Evolutionary conservation across 1,140 invertebrate species (phyloP).

Genomic region (Papilio polytes): DNA sequence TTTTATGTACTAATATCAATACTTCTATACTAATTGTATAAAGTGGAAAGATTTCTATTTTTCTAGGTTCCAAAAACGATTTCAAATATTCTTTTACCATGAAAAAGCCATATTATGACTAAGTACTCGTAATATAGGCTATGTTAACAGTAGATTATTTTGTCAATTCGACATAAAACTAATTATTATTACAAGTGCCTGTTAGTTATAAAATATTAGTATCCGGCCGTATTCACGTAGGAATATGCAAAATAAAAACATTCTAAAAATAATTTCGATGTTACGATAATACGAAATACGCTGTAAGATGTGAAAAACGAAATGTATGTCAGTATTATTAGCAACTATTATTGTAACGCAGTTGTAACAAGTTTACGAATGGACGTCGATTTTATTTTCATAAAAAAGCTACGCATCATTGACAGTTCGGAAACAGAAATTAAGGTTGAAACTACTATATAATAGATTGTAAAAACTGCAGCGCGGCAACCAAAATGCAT

Average conservation of each 20-base stretch:
- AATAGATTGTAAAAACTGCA: too few species aligned
- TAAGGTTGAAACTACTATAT: neutral
- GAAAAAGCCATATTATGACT: too few species aligned
- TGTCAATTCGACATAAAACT: too few species aligned
- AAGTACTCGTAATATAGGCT: too few species aligned
- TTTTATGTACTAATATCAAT: too few species aligned
- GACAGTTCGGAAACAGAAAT: neutral
- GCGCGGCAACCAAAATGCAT: too few species aligned
- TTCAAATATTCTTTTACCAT: too few species aligned
- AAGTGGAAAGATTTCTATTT: too few species aligned
- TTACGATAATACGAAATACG: neutral
- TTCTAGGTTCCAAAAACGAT: too few species aligned
- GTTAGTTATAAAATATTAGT: neutral
- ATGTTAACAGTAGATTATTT: too few species aligned
- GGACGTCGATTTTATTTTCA: neutral
- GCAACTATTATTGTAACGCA: neutral
- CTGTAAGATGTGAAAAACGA: neutral
- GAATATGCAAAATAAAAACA: neutral
- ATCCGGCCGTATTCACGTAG: neutral
- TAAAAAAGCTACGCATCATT: neutral
- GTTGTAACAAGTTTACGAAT: neutral
- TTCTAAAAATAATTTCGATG: neutral
- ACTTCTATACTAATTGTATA: too few species aligned
- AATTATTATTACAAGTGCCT: neutral
- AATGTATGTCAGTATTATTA: conserved; percentile 20